Base-by-base conservation (phyloP, 1,140 invertebrate genomes). In the Aphelinus atriplicis region DNA sequence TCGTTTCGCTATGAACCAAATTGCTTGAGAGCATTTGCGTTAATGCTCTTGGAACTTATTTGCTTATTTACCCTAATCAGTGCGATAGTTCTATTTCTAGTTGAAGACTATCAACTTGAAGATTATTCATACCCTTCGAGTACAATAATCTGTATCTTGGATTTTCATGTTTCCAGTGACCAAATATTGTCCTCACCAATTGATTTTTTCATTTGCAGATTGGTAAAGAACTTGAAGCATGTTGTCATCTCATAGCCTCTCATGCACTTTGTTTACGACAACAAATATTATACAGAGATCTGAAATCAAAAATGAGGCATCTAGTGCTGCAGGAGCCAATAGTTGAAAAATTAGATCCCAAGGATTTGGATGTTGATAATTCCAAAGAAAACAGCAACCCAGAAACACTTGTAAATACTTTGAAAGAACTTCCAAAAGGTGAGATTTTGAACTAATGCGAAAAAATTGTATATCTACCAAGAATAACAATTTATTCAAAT, bases 351-450 rank as follows among this genome's bases (percentile, higher is more conserved):
- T 81, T 86, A 42, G 76, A 81, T 79, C 71, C 80, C 2, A 71
- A 71, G 3, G 26, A 77, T 65, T 48, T 73, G 0, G 75, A 73
- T 56, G 76, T 82, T 69, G 72, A 84, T 6, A 80, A 82, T 61
- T 83, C 82, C 55, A 72, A 82, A 71, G 55, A 74, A 5, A 74
- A 79, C 58, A 63, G 78, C 55, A 42, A 75, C 85, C 66, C 73
- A 9, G 67, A 83, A 57, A 84, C 56, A 47, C 71, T 85, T 26
- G 78, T 65, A 46, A 47, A 43, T 47, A 85, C 78, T 57, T 72
- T 88, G 0, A 53, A 76, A 60, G 73, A 85, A 72, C 56, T 88
- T 6, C 86, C 86, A 0, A 46, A 80, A 79, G 85, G 85, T 86
- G 26, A 26, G 26, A 26, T 26, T 26, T 26, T 26, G 26, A 26